Conservation (phyloP, 2,888 invertebrate genomes). For the Rhodophaea formosa region DNA sequence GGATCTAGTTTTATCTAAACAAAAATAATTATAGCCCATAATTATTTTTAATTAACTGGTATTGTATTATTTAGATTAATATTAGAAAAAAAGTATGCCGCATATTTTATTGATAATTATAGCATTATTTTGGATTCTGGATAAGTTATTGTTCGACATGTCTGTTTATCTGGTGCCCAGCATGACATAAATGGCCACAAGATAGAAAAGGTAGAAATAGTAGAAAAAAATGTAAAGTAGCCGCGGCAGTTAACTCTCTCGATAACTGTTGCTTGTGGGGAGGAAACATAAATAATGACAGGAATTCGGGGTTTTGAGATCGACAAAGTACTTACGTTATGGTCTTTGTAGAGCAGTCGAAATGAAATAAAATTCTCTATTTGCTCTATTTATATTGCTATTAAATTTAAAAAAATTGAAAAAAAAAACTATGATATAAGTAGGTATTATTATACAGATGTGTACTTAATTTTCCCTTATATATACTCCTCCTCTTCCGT, state of each 20-base stretch:
- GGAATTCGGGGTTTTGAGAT: constrained; percentile 5
- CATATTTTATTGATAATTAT: constrained; percentile 1
- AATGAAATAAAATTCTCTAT: too few relatives aligned
- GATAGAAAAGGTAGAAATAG: not conserved
- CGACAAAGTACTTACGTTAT: not conserved
- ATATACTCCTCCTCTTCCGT: too few relatives aligned
- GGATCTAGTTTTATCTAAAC: too few relatives aligned
- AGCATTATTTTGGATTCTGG: not conserved
- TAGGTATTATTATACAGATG: too few relatives aligned
- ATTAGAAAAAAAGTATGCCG: not conserved
- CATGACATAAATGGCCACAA: constrained; percentile 10
- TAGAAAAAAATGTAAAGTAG: constrained; percentile 10
- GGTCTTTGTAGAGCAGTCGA: too few relatives aligned
- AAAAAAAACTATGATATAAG: too few relatives aligned
- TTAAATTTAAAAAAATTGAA: too few relatives aligned
- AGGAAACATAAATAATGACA: constrained; percentile 12
- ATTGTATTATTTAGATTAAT: too few relatives aligned
- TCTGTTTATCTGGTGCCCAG: constrained; percentile 15
- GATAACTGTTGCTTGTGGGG: constrained; percentile 2
- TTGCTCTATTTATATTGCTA: too few relatives aligned
- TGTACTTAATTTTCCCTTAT: too few relatives aligned
- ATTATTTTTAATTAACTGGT: constrained; percentile 2
- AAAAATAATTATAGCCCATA: too few relatives aligned
- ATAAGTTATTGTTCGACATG: constrained; percentile 5
- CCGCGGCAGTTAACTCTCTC: constrained; percentile 3